Evolutionary conservation across 2,797 vertebrate species (phyloP).

Genomic region (Cyprinodon diabolis): DNA sequence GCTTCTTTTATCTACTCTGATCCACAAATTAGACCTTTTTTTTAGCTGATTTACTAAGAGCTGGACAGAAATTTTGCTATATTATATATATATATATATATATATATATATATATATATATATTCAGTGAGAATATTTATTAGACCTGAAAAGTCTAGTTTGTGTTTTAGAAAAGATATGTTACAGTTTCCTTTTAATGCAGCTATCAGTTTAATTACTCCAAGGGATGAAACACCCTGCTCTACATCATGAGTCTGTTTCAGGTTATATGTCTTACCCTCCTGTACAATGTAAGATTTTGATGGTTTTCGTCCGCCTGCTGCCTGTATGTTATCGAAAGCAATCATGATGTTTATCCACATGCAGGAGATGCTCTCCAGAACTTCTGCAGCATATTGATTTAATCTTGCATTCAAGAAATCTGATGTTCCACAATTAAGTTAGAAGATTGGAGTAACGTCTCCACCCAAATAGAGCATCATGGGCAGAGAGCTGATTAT

Average conservation of each 20-base stretch:
- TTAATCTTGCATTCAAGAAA: constrained; percentile 2
- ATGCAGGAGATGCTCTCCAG: background rate
- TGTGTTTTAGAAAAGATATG: constrained; percentile 2
- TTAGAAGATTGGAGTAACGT: constrained; percentile 3
- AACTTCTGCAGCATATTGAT: background rate
- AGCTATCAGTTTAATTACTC: background rate
- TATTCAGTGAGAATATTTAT: background rate
- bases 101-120: no score
- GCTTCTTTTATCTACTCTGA: background rate
- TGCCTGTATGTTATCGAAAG: background rate
- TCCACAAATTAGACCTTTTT: no score
- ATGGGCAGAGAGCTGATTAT: background rate
- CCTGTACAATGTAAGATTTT: background rate
- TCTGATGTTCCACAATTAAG: constrained; percentile 9
- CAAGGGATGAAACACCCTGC: background rate
- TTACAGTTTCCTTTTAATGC: background rate
- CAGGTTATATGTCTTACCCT: background rate
- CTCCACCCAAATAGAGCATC: constrained; percentile 5
- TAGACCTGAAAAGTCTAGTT: constrained; percentile 2
- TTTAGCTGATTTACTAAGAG: no score
- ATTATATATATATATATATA: no score
- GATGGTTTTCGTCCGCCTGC: background rate
- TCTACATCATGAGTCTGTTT: background rate
- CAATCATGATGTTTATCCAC: constrained; percentile 6
- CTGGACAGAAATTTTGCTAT: no score